phyloP scores from a whole-genome alignment of 2,888 invertebrate species.

The Carcina quercana region DNA sequence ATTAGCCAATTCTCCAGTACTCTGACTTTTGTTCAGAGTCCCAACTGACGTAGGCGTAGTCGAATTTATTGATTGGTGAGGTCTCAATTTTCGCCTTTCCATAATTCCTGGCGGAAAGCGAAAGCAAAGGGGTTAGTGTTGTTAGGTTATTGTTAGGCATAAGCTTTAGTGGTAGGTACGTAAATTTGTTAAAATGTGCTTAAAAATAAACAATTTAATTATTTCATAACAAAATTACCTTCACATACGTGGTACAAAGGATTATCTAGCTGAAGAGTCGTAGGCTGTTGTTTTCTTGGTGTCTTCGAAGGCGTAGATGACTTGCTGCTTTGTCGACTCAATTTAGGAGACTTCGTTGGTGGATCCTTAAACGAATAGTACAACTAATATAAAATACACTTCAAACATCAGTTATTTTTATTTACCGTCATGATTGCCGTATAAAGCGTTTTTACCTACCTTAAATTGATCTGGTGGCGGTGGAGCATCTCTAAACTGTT shows the following conservation, averaged over 20 bases:
- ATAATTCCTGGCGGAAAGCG: constrained; percentile 54
- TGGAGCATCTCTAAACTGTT: constrained; percentile 87
- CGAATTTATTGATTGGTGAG: constrained; percentile 52
- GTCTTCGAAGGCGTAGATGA: constrained; percentile 63
- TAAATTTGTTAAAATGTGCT: constrained; percentile 3
- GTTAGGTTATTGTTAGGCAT: constrained; percentile 35
- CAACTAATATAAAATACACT: too few species aligned
- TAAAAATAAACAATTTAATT: too few species aligned
- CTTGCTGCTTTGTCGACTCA: constrained; percentile 62
- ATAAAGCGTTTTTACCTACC: too few species aligned
- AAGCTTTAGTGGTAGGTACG: constrained; percentile 24
- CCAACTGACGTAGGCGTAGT: constrained; percentile 31
- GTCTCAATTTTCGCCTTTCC: constrained; percentile 62
- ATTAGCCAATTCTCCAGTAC: constrained; percentile 70
- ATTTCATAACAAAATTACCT: constrained; percentile 50
- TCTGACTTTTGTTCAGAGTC: constrained; percentile 71
- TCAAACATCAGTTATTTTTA: too few species aligned
- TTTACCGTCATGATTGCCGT: too few species aligned
- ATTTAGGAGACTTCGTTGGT: constrained; percentile 56
- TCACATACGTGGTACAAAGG: constrained; percentile 88
- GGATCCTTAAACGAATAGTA: constrained; percentile 59
- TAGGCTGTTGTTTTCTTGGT: constrained; percentile 49
- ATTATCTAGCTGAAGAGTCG: constrained; percentile 76
- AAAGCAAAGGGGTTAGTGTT: constrained; percentile 32
- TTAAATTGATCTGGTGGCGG: constrained; percentile 84